Base-by-base conservation (phyloP, 2,113 vertebrate genomes). In the Tor tambroides region DNA sequence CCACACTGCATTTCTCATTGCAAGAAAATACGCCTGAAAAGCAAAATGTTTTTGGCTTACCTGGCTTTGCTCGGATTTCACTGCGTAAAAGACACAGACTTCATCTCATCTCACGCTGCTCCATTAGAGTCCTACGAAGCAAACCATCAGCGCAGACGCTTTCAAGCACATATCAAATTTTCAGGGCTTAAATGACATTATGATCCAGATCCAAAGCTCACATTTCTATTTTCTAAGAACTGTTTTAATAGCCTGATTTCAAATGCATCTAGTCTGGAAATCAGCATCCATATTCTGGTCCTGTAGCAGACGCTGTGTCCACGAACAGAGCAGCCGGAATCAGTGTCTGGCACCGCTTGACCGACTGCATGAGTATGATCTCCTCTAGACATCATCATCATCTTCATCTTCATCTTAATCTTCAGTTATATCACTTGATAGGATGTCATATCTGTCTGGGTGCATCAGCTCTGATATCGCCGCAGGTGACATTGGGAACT, bases 41-140 rank as follows among this genome's bases (percentile, higher is more conserved):
- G 67, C 65, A 6, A 46, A 72, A 38, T 41, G 21, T 35, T 19
- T 84, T 28, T 54, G 6, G n/a, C 35, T 86, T 83, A 86, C 84
- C 87, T 84, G 80, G 46, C 74, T 85, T 26, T 71, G 77, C 38
- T 69, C 79, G 21, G 87, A 61, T 83, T 85, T 54, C 83, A 59
- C 76, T 85, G 28, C 54, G 15, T 85, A 71, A 49, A 32, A 38
- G 28, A 56, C 46, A 41, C 46, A 38, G 74, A 30, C 79, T 75
- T 85, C 67, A 81, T 71, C 75, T 74, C 32, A 51, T 23, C 46
- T 54, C 30, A 49, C 19, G 67, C 78, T 43, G 5, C 30, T 71
- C 78, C 41, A 51, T 54, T 35, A 43, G 43, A 21, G 41, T 85
- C 84, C 79, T 86, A 46, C 4, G 35, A 14, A 61, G 51, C 38